Conservation (phyloP, 2,888 invertebrate genomes). For the Drosophila nigricruria region DNA sequence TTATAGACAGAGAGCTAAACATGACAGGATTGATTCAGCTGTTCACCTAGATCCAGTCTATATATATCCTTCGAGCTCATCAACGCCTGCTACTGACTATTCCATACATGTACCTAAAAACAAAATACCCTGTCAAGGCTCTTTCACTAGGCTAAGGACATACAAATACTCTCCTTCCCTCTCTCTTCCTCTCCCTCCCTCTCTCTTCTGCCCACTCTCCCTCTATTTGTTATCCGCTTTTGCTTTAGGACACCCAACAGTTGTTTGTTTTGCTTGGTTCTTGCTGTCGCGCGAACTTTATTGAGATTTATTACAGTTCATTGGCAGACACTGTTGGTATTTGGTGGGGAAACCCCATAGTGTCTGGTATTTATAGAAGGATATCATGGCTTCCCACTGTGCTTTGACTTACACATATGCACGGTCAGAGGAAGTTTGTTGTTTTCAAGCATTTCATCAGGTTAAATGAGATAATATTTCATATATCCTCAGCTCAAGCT, state of each 20-base stretch:
- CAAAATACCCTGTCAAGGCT: neutral
- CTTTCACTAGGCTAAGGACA: conserved; percentile 2
- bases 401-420: neutral
- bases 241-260: conserved; percentile 24
- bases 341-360: conserved; percentile 5
- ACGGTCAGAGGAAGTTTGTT: neutral
- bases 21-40: neutral
- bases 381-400: neutral
- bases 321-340: conserved; percentile 41
- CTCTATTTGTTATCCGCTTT: neutral
- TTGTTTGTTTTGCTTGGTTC: conserved; percentile 59
- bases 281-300: conserved; percentile 62
- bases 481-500: neutral
- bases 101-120: neutral
- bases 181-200: neutral
- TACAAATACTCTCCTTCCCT: neutral
- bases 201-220: neutral
- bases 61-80: neutral
- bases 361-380: conserved; percentile 12
- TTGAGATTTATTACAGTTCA: conserved; percentile 77
- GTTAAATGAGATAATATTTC: neutral
- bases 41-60: neutral
- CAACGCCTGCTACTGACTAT: neutral
- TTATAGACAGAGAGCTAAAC: neutral
- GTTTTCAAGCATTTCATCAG: conserved; percentile 2